phyloP scores from a whole-genome alignment of 2,888 invertebrate species.

The Erebia epiphron region DNA sequence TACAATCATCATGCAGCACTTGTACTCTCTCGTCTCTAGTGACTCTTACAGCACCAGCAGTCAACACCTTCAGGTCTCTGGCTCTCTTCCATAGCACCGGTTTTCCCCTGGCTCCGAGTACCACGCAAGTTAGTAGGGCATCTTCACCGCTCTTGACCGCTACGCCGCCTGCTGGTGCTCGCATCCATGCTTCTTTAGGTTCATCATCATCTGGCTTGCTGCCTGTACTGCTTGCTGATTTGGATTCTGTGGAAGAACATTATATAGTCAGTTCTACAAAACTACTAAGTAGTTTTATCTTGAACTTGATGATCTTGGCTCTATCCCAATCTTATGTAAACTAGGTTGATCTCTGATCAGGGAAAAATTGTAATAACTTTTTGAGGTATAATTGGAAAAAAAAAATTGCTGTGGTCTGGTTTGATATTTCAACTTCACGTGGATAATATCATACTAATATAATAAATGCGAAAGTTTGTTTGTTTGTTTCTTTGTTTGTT shows the following conservation, averaged over 20 bases:
- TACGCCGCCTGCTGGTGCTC: slow-evolving; percentile 66
- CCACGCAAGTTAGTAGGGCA: slow-evolving; percentile 91
- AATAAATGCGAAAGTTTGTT: too few species aligned
- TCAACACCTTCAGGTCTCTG: slow-evolving; percentile 86
- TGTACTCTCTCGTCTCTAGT: slow-evolving; percentile 88
- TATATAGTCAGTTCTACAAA: not conserved
- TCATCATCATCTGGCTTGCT: slow-evolving; percentile 65
- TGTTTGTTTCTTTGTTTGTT: too few species aligned
- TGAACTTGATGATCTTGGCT: not conserved
- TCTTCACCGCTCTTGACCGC: slow-evolving; percentile 85
- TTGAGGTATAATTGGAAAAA: too few species aligned
- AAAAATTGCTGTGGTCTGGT: too few species aligned
- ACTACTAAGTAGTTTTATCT: not conserved
- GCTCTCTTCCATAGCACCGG: slow-evolving; percentile 91
- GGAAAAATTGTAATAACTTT: not conserved
- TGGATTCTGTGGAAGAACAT: slow-evolving; percentile 49
- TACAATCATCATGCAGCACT: slow-evolving; percentile 90
- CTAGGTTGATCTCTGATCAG: too few species aligned
- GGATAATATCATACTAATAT: too few species aligned
- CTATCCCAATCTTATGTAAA: too few species aligned
- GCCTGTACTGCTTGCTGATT: slow-evolving; percentile 49
- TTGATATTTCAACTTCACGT: too few species aligned
- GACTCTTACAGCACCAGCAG: slow-evolving; percentile 89
- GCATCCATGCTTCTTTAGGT: slow-evolving; percentile 68
- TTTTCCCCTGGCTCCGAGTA: slow-evolving; percentile 86